phyloP scores from a whole-genome alignment of 2,888 invertebrate species.

The Lapara coniferarum region DNA sequence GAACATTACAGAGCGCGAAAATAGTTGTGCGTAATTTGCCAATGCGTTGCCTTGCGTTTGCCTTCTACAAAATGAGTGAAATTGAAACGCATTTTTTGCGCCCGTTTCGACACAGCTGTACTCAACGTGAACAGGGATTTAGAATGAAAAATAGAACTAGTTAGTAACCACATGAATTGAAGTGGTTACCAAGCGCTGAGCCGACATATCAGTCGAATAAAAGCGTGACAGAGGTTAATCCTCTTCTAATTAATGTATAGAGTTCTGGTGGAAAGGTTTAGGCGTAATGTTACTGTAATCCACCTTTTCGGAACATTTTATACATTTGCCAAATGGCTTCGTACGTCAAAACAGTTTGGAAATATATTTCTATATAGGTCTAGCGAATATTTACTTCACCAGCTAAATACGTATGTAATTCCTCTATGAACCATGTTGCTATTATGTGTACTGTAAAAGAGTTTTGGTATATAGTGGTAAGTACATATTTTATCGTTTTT shows the following conservation, averaged over 20 bases:
- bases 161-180: slow-evolving; percentile 31
- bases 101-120: not conserved
- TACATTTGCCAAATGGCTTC: slow-evolving; percentile 26
- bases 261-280: slow-evolving; percentile 42
- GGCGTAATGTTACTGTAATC: slow-evolving; percentile 47
- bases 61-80: not conserved
- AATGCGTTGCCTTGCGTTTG: not conserved
- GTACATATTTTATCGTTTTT: not conserved
- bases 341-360: slow-evolving; percentile 26
- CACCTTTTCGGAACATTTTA: slow-evolving; percentile 35
- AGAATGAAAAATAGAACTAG: slow-evolving; percentile 10
- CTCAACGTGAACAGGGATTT: not conserved
- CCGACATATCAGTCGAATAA: slow-evolving; percentile 49
- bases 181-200: slow-evolving; percentile 35
- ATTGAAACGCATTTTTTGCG: not conserved
- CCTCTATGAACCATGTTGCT: not conserved
- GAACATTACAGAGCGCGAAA: not conserved
- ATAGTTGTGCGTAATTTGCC: not conserved
- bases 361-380: not conserved
- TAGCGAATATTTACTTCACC: not conserved
- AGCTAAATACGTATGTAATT: not conserved
- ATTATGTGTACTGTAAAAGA: not conserved
- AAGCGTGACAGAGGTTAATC: slow-evolving; percentile 52
- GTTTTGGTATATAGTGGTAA: not conserved
- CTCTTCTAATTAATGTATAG: slow-evolving; percentile 54